phyloP scores from a whole-genome alignment of 2,797 vertebrate genomes.

The Hirundo rustica region DNA sequence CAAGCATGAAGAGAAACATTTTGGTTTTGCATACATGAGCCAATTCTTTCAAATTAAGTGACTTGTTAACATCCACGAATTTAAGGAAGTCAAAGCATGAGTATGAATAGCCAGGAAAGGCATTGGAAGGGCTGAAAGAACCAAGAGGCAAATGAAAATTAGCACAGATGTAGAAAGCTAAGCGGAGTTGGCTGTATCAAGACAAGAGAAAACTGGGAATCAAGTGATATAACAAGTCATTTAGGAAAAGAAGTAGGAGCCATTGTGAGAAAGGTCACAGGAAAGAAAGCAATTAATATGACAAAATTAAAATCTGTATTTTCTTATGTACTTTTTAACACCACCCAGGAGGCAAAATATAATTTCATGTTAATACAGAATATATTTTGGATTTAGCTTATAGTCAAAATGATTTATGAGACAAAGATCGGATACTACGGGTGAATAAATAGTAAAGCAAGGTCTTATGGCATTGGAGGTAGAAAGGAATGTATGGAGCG shows the following conservation, averaged over 20 bases:
- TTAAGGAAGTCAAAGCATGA: not conserved
- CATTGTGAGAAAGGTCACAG: not conserved
- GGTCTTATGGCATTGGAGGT: not conserved
- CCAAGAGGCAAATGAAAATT: not conserved
- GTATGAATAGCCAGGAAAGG: not conserved
- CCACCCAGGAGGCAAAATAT: not conserved
- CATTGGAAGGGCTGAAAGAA: not conserved
- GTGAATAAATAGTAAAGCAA: constrained; percentile 11
- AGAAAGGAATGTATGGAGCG: not conserved
- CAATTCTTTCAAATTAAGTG: not conserved
- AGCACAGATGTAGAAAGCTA: not conserved
- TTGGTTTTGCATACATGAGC: not conserved
- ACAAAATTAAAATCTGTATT: not conserved
- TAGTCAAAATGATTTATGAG: constrained; percentile 14
- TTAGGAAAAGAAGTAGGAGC: not conserved
- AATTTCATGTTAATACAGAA: not conserved
- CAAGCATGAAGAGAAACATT: not conserved
- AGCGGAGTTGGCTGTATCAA: not conserved
- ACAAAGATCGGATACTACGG: not conserved
- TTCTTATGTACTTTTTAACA: not conserved
- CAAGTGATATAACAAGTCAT: not conserved
- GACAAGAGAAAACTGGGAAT: not conserved
- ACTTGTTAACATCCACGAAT: not conserved
- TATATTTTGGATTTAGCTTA: not conserved
- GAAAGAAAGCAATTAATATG: not conserved